phyloP scores from a whole-genome alignment of 1,140 invertebrate genomes.

The Cataglyphis hispanica region DNA sequence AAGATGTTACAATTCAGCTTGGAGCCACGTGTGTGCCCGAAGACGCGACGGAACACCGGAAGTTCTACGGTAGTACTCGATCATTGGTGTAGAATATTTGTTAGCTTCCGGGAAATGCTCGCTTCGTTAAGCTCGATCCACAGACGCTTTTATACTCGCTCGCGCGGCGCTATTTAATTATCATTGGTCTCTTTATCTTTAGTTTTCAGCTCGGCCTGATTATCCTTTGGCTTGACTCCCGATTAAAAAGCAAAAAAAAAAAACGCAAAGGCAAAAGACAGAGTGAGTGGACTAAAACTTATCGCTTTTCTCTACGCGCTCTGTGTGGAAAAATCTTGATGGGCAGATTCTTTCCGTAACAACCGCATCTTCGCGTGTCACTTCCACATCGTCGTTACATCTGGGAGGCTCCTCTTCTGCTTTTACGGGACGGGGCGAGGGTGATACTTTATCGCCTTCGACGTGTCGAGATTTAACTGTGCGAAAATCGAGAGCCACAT shows the following conservation, averaged over 20 bases:
- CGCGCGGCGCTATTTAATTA: conserved; percentile 42
- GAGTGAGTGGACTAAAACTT: conserved; percentile 32
- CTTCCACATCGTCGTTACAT: conserved; percentile 30
- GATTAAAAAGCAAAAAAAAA: conserved; percentile 21
- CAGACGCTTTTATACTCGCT: conserved; percentile 23
- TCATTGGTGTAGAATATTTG: conserved; percentile 37
- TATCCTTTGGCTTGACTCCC: conserved; percentile 47
- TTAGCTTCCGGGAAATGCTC: conserved; percentile 41
- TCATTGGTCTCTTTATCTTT: conserved; percentile 72
- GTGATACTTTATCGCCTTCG: conserved; percentile 61
- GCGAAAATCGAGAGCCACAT: conserved; percentile 65
- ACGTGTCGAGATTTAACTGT: conserved; percentile 59
- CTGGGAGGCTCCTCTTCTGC: conserved; percentile 32
- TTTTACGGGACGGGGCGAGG: conserved; percentile 40
- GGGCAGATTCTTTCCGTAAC: conserved; percentile 37
- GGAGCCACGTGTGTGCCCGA: neutral
- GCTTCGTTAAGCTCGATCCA: conserved; percentile 16
- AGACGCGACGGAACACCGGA: conserved; percentile 7
- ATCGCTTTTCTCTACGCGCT: conserved; percentile 18
- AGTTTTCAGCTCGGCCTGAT: conserved; percentile 70
- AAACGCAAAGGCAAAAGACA: conserved; percentile 14
- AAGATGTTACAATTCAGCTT: neutral
- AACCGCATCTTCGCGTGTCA: conserved; percentile 6
- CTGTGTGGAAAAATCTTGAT: conserved; percentile 16
- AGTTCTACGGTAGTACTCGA: neutral